These are phyloP conservation scores for Pogonophryne albipinna DNA, from an alignment of 2,797 vertebrate genomes.

Conservation along the genomic window DNA sequence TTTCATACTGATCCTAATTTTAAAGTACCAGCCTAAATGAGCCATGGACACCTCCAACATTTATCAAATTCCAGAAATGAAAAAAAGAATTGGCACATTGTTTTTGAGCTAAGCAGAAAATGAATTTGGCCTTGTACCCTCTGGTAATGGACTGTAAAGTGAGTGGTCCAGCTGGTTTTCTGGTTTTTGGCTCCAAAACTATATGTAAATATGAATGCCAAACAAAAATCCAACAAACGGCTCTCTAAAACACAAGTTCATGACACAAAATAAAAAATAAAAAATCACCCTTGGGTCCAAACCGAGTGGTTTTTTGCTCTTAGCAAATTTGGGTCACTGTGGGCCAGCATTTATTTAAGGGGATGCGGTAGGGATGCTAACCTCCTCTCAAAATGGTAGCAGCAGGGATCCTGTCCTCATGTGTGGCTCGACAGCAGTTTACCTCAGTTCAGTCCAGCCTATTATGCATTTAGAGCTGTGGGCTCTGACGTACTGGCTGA, in stretches of 20 bases:
- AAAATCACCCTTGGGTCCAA: slow-evolving; percentile 30
- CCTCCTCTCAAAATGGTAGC: slow-evolving; percentile 59
- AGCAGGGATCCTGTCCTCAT: slow-evolving; percentile 35
- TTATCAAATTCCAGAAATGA: slow-evolving; percentile 40
- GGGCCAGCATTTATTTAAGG: slow-evolving; percentile 47
- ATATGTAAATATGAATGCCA: slow-evolving; percentile 45
- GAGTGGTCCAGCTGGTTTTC: slow-evolving; percentile 55
- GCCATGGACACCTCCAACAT: slow-evolving; percentile 32
- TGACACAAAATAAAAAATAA: slow-evolving; percentile 42
- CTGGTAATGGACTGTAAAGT: slow-evolving; percentile 55
- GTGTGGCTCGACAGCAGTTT: slow-evolving; percentile 36
- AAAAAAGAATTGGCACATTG: slow-evolving; percentile 42
- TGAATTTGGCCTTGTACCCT: slow-evolving; percentile 57
- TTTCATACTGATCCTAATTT: slow-evolving; percentile 40
- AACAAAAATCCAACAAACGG: slow-evolving; percentile 62
- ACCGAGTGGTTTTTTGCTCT: slow-evolving; percentile 45
- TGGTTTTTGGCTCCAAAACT: slow-evolving; percentile 51
- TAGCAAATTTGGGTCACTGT: slow-evolving; percentile 45
- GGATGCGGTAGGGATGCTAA: slow-evolving; percentile 56
- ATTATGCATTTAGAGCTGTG: slow-evolving; percentile 70
- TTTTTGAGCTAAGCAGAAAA: slow-evolving; percentile 55
- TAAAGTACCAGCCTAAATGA: slow-evolving; percentile 39
- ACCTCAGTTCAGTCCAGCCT: slow-evolving; percentile 57
- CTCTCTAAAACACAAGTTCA: slow-evolving; percentile 56
- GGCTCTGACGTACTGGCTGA: slow-evolving; percentile 73